Evolutionary conservation across 2,113 vertebrate species (phyloP), one percentile per base, ranked within the genome.

Genomic region (Rutilus rutilus): DNA sequence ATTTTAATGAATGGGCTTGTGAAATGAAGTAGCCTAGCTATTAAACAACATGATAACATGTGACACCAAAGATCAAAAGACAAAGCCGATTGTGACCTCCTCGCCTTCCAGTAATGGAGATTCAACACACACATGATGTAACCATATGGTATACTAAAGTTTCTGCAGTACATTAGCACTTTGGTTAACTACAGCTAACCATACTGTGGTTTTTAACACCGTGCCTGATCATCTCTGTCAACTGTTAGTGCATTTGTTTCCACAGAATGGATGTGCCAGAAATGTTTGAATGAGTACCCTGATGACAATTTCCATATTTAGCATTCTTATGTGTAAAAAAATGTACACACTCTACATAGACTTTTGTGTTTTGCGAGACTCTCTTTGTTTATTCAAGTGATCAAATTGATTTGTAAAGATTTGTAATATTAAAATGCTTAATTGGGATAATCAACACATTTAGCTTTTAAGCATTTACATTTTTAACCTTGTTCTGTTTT

Each of bases 31-130:
- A 25, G 57, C 59, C 27, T n/a, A 25, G 57, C 57, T 45, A 10
- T 80, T 45, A 45, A 80, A 27, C 57, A 64, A 27, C 23, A 62
- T 79, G 79, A 82, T 82, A 14, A 82, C 79, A 82, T 42, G 14
- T 33, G 17, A 82, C 45, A 82, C 19, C 25, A 15, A 47, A 52
- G 62, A 69, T 67, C 27, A 82, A 82, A 67, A n/a, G 54, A 42
- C 54, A 65, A 39, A 33, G 10, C 62, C 23, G 45, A 12, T 67
- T 47, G 62, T 21, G 45, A 69, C 42, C 45, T 52, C n/a, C 19
- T 67, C 67, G 25, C 25, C 62, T 42, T 21, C 45, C 50, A 30
- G 15, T 81, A 64, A 80, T 62, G 62, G 45, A 27, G 45, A 82
- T 82, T 69, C 19, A 67, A 67, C 79, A 67, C 25, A 50, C 11